Percentiles rank a stretch among this genome's conserved stretches.
Conservation (phyloP, 2,797 vertebrate species). For the Acanthopagrus latus region DNA sequence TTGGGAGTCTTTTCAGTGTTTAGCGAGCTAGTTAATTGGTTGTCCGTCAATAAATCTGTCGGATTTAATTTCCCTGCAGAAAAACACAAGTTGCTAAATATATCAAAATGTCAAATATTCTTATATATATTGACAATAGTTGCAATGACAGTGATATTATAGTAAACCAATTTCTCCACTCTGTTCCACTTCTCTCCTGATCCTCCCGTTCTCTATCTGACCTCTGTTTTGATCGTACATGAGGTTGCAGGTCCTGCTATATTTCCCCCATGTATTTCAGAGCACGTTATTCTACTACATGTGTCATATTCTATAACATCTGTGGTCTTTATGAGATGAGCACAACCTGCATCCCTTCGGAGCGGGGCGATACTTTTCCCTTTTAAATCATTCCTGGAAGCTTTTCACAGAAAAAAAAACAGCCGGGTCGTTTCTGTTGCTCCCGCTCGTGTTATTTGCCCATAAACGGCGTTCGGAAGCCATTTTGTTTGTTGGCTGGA, state of each 20-base stretch:
- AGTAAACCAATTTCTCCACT: background rate
- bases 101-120: too few relatives aligned
- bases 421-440: conserved; percentile 15
- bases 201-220: background rate
- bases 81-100: background rate
- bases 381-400: conserved; percentile 31
- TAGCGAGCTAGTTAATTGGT: background rate
- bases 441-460: conserved; percentile 44
- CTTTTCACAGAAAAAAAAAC: conserved; percentile 21
- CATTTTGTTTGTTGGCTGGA: conserved; percentile 76
- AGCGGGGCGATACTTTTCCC: background rate
- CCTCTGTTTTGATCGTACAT: conserved; percentile 15
- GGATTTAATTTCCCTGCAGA: background rate
- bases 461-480: conserved; percentile 56
- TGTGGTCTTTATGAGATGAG: background rate
- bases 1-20: background rate
- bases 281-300: background rate
- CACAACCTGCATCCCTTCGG: background rate
- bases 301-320: background rate
- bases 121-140: background rate
- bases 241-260: background rate
- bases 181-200: background rate
- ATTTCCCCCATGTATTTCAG: conserved; percentile 4
- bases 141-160: background rate
- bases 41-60: background rate